Evolutionary conservation across 2,113 vertebrate species (phyloP), one percentile per base, ranked within the genome.

Genomic region (Glaucidium brasilianum): DNA sequence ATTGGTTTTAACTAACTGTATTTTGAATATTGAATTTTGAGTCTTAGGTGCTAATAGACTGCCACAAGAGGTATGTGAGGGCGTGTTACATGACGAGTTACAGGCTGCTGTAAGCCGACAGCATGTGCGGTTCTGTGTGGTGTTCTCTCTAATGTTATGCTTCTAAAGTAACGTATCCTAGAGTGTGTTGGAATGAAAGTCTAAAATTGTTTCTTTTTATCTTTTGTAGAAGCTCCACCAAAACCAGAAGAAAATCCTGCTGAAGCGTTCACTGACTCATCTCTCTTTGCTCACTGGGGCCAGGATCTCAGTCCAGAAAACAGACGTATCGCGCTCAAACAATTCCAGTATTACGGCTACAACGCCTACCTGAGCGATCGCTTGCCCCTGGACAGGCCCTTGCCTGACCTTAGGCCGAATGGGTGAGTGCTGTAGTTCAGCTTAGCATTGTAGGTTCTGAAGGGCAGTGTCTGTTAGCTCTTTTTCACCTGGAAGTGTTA

Each of bases 291-390:
- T 83, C 99, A 99, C 97, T 99, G 99, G 99, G 99, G 99, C 82
- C 99, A 99, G 96, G 99, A 99, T 58, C 98, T 99, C 79, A 98
- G 98, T 86, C 98, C 99, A 0, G 99, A 99, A 88, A 98, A 98
- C 78, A 97, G 99, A 23, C 98, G 99, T 11, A 76, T 98, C 26
- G 99, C 99, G 5, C 98, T 99, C 50, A 99, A 99, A 90, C 99
- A 99, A 93, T 99, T 99, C 97, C 99, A 99, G 97, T 99, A 99
- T 97, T 99, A 99, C 0, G 99, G 99, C 90, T 99, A 99, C 97
- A 99, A 99, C 1, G 98, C 99, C 87, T 99, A 99, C 98, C 99
- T 99, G 98, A 99, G 99, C 21, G 99, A 99, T 94, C 99, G 99
- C 55, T 98, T 99, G 85, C 98, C 99, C 0, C 98, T 99, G 53